Evolutionary conservation across 35 echinoderm and acorn worm species (phyloP), one percentile per base, ranked within the genome.

Genomic region (Amphiura filiformis): DNA sequence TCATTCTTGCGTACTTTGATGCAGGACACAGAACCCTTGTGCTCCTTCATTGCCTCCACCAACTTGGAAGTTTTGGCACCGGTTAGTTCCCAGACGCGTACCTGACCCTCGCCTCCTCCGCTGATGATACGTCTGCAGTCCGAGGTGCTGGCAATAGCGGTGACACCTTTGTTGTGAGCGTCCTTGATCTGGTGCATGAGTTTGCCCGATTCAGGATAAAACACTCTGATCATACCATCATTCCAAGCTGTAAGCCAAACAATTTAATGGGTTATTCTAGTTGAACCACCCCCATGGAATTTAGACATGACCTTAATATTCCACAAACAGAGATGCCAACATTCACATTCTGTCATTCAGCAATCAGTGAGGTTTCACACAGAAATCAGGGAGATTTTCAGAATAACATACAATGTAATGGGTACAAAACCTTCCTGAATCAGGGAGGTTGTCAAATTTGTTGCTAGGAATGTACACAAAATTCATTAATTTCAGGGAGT

Each of bases 91-190:
- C 96, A 99, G 28, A 99, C 93, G 20, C 95, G 88, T 12, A 97
- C 91, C 83, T 95, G 93, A n/a, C 96, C 96, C 77, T 95, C 96
- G 64, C 96, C 96, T 30, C 96, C 96, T 7, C 96, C 96, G 81
- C 96, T 99, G 36, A 99, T 91, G 61, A 99, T 93, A 38, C 90
- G 80, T 38, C 80, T 90, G 86, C 93, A 95, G 78, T 99, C 90
- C 12, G 89, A 92, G 32, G 96, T 99, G 47, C 87, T 89, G 5
- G 96, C 90, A n/a, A 99, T 89, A 39, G 96, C 96, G 1, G 96
- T 94, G 15, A 99, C 96, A 26, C 57, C 93, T 41, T 95, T 99
- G 52, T 90, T 99, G 84, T 99, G 96, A 39, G 96, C 96, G 79
- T 99, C 93, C 28, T 91, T 88, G 35, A 99, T 99, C 75, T 78